phyloP scores from a whole-genome alignment of 1,140 invertebrate species.

The Sitobion miscanthi region DNA sequence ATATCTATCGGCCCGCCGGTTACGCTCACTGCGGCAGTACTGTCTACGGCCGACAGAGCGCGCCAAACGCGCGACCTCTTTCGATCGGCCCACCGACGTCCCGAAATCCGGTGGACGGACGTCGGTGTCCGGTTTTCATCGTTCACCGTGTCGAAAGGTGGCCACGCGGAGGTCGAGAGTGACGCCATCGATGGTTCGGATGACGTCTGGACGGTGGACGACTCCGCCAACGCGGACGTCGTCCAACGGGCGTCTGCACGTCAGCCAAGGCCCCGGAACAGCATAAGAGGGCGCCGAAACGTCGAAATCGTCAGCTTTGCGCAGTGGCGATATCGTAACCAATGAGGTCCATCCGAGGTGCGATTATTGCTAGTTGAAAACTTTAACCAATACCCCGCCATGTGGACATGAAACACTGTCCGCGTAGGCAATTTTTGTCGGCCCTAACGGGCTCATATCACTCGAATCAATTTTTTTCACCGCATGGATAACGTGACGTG shows the following conservation, averaged over 20 bases:
- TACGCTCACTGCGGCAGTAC: not conserved
- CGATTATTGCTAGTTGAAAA: slow-evolving; percentile 91
- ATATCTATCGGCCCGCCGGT: not conserved
- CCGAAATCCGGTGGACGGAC: not conserved
- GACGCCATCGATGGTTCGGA: not conserved
- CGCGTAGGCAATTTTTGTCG: slow-evolving; percentile 58
- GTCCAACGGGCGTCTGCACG: not conserved
- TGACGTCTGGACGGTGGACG: not conserved
- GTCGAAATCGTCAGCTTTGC: slow-evolving; percentile 28
- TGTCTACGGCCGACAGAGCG: not conserved
- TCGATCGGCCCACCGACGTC: not conserved
- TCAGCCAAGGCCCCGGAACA: not conserved
- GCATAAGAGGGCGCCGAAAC: not conserved
- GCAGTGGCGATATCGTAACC: slow-evolving; percentile 83
- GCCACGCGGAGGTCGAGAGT: not conserved
- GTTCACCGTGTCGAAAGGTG: not conserved
- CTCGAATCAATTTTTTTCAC: not conserved
- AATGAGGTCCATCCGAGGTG: slow-evolving; percentile 85
- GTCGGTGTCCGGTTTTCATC: not conserved
- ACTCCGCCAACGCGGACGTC: not conserved
- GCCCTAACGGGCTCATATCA: slow-evolving; percentile 57
- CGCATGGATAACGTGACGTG: no score
- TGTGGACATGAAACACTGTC: slow-evolving; percentile 88
- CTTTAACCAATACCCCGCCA: slow-evolving; percentile 94
- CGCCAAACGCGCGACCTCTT: not conserved